phyloP scores from a whole-genome alignment of 2,113 vertebrate genomes.

The Pollachius pollachius region DNA sequence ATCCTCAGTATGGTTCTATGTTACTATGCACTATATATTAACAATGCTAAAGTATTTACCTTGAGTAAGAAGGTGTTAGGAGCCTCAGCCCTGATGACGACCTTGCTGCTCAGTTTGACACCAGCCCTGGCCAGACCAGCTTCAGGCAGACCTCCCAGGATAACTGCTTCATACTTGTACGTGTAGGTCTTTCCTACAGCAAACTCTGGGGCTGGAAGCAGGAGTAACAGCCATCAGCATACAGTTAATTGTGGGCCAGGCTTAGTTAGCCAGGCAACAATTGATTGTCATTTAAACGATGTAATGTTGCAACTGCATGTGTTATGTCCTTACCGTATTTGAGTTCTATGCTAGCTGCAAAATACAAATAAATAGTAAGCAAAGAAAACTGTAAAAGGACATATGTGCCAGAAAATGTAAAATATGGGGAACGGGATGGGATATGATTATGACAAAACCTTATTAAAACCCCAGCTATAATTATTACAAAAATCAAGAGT shows the following conservation, averaged over 20 bases:
- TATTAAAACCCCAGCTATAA: not conserved
- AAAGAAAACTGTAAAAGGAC: not conserved
- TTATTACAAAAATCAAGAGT: too few species aligned
- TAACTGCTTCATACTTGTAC: constrained; percentile 76
- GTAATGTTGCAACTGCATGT: not conserved
- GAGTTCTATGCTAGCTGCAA: constrained; percentile 47
- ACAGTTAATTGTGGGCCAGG: not conserved
- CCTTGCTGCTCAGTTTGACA: constrained; percentile 69
- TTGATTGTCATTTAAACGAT: not conserved
- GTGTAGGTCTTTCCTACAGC: constrained; percentile 55
- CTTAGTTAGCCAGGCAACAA: not conserved
- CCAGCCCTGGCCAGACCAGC: constrained; percentile 71
- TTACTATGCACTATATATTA: not conserved
- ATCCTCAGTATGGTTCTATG: not conserved
- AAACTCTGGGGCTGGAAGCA: constrained; percentile 72
- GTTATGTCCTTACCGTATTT: constrained; percentile 51
- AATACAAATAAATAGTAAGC: not conserved
- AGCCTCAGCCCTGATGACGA: constrained; percentile 61
- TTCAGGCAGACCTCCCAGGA: constrained; percentile 78
- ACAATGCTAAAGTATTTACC: constrained; percentile 55
- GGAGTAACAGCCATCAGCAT: not conserved
- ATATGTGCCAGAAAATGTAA: not conserved
- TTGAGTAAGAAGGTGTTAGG: constrained; percentile 63
- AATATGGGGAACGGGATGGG: not conserved
- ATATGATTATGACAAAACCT: too few species aligned